Conservation (phyloP, 2,113 vertebrate species). For the Labrus mixtus region DNA sequence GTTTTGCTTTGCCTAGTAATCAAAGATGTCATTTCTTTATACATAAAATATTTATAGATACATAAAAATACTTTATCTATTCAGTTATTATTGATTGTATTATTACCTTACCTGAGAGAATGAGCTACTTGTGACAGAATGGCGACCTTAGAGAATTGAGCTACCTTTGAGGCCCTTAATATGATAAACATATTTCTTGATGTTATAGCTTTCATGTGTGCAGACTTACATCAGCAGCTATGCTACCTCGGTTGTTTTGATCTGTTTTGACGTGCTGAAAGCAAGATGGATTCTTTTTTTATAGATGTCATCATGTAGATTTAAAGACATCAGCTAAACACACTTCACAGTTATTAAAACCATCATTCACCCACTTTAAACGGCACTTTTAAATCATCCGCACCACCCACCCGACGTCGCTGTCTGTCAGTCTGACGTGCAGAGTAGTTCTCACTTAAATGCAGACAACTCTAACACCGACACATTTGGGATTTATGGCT, state of each 20-base stretch:
- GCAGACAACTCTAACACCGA: slow-evolving; percentile 30
- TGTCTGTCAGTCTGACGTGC: slow-evolving; percentile 41
- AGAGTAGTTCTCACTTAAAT: slow-evolving; percentile 3
- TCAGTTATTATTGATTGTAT: no score
- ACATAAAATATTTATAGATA: no score
- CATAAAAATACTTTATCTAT: no score
- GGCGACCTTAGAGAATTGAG: no score
- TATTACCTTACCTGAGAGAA: no score
- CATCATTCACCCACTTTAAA: slow-evolving; percentile 23
- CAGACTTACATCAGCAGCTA: background rate
- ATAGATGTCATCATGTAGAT: slow-evolving; percentile 14
- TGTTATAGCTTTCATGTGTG: background rate
- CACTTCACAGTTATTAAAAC: slow-evolving; percentile 20
- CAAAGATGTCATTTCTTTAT: no score
- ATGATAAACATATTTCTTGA: background rate
- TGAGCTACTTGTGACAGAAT: no score
- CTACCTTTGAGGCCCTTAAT: background rate
- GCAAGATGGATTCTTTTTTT: background rate
- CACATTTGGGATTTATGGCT: slow-evolving; percentile 11
- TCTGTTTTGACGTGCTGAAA: slow-evolving; percentile 2
- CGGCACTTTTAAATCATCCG: slow-evolving; percentile 5
- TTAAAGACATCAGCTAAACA: slow-evolving; percentile 45
- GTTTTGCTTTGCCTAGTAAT: no score
- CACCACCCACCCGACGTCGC: slow-evolving; percentile 1
- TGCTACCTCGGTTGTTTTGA: background rate